A percentile compares a stretch with the other conserved stretches of the same genome.
phyloP scores from a whole-genome alignment of 2,113 vertebrate species.

The Cyrtonyx montezumae region DNA sequence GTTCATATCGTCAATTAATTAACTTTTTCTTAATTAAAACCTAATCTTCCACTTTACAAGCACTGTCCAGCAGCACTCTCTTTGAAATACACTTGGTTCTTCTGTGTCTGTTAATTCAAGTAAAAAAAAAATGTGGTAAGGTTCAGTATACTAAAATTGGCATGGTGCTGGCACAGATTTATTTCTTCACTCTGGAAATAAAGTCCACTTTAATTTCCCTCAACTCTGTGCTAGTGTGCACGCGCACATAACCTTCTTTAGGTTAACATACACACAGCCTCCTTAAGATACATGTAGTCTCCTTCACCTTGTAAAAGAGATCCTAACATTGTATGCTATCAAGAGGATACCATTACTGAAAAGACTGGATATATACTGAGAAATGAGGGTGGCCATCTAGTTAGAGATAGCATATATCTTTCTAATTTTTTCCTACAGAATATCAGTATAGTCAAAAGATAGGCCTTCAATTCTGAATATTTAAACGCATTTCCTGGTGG shows the following conservation, averaged over 20 bases:
- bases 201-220: background rate
- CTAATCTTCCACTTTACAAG: background rate
- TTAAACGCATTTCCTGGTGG: background rate
- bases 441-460: background rate
- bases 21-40: background rate
- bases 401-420: background rate
- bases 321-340: too few species aligned
- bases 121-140: background rate
- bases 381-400: background rate
- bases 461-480: background rate
- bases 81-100: background rate
- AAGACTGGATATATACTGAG: background rate
- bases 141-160: background rate
- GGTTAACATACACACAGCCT: too few species aligned
- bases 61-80: background rate
- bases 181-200: background rate
- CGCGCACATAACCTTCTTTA: background rate
- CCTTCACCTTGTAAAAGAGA: too few species aligned
- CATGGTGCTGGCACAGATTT: background rate
- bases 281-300: too few species aligned
- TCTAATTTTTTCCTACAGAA: background rate
- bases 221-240: background rate
- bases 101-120: background rate
- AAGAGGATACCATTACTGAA: too few species aligned
- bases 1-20: background rate